phyloP scores from a whole-genome alignment of 2,113 vertebrate genomes.

The Aix galericulata region DNA sequence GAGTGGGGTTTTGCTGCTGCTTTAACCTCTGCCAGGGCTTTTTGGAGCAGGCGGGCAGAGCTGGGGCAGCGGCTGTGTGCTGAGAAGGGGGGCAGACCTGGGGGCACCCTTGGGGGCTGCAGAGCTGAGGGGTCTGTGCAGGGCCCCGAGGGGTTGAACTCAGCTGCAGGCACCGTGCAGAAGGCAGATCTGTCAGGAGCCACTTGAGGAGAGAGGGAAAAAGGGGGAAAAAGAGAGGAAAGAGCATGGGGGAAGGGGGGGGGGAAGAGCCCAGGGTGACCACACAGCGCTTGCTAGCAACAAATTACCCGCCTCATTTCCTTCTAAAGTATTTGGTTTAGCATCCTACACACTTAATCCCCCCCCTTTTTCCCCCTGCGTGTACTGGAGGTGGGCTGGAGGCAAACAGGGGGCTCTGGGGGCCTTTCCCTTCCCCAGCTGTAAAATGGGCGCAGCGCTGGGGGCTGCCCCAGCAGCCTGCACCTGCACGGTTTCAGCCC shows the following conservation, averaged over 20 bases:
- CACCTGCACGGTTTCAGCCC: no score
- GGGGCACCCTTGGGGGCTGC: neutral
- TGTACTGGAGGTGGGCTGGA: neutral
- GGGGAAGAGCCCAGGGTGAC: neutral
- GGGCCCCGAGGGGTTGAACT: fast-evolving
- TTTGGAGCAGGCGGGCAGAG: neutral
- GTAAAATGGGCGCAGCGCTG: no score
- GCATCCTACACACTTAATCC: fast-evolving
- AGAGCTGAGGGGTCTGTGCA: fast-evolving
- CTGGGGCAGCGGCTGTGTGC: neutral
- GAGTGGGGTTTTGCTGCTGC: neutral
- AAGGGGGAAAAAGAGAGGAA: neutral
- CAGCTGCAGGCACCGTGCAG: neutral
- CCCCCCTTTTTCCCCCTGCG: neutral
- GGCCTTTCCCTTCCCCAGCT: neutral
- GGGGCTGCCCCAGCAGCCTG: no score
- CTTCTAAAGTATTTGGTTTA: neutral
- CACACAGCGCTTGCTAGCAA: neutral
- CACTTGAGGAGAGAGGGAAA: neutral
- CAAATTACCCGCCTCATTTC: neutral
- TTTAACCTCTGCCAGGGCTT: neutral
- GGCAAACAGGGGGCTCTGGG: neutral
- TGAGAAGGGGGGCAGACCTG: neutral
- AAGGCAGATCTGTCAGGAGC: neutral
- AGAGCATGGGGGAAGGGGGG: no score